These are phyloP conservation scores for Epistrophe eligans DNA, from an alignment of 2,888 invertebrate genomes.

Conservation along the genomic window DNA sequence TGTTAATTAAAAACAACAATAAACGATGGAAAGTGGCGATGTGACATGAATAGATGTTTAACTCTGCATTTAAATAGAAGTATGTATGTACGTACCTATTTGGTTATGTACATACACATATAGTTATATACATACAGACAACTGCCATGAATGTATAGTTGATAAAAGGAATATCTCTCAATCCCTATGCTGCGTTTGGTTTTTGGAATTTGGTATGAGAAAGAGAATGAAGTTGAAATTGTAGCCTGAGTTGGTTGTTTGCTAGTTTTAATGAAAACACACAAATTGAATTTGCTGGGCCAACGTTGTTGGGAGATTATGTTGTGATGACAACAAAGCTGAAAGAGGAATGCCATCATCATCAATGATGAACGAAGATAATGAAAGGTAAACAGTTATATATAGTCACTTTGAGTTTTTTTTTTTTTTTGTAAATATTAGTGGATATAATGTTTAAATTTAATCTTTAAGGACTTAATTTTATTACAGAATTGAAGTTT, in stretches of 20 bases:
- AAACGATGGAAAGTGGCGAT: constrained; percentile 42
- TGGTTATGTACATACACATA: not conserved
- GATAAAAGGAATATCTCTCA: constrained; percentile 11
- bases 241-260: constrained; percentile 37
- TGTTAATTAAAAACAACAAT: constrained; percentile 71
- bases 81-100: not conserved
- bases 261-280: constrained; percentile 64
- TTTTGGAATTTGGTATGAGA: not conserved
- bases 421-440: not conserved
- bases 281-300: constrained; percentile 62
- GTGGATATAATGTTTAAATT: not conserved
- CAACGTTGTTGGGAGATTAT: constrained; percentile 49
- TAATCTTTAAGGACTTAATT: not conserved
- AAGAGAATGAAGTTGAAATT: constrained; percentile 21
- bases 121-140: not conserved
- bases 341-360: constrained; percentile 10
- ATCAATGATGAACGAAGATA: constrained; percentile 50
- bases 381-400: constrained; percentile 65
- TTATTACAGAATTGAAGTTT: not conserved
- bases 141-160: not conserved
- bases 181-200: not conserved
- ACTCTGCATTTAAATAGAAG: constrained; percentile 28
- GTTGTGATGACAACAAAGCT: constrained; percentile 46
- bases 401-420: constrained; percentile 8
- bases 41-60: constrained; percentile 55